These are phyloP conservation scores for Aldabrachelys gigantea DNA, from an alignment of 2,113 vertebrate species.

Conservation along the genomic window DNA sequence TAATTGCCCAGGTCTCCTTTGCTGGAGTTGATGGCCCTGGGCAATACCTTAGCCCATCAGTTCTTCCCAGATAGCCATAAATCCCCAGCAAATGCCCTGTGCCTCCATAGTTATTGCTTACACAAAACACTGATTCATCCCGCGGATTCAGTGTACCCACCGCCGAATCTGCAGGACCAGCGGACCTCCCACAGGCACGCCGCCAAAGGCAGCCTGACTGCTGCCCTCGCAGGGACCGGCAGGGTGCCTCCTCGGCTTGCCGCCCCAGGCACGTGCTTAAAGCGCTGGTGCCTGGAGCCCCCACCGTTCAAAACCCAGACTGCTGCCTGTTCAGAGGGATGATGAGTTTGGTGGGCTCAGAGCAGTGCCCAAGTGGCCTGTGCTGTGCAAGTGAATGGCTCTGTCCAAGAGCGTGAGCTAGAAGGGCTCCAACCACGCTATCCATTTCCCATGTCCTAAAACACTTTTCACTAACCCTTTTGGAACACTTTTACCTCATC, in stretches of 20 bases:
- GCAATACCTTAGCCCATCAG: neutral
- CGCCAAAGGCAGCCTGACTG: too few relatives aligned
- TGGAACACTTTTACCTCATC: neutral
- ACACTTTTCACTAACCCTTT: neutral
- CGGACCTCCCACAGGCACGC: too few relatives aligned
- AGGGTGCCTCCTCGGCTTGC: too few relatives aligned
- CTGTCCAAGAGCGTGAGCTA: neutral
- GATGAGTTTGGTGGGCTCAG: neutral
- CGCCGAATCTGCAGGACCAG: too few relatives aligned
- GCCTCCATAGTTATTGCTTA: neutral
- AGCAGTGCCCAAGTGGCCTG: neutral
- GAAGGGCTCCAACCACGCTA: conserved; percentile 5
- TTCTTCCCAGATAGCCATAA: neutral
- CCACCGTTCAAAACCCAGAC: neutral
- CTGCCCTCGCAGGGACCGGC: too few relatives aligned
- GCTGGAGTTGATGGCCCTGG: fast-evolving
- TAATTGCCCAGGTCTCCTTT: neutral
- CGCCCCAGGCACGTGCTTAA: too few relatives aligned
- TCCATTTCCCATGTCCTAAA: neutral
- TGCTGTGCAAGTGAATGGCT: neutral
- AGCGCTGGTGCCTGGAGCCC: too few relatives aligned
- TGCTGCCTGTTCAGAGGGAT: neutral
- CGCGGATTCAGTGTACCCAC: too few relatives aligned
- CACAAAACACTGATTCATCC: neutral
- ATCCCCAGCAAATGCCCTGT: neutral